phyloP scores from a whole-genome alignment of 23 tunicate species.

The Styela clava region DNA sequence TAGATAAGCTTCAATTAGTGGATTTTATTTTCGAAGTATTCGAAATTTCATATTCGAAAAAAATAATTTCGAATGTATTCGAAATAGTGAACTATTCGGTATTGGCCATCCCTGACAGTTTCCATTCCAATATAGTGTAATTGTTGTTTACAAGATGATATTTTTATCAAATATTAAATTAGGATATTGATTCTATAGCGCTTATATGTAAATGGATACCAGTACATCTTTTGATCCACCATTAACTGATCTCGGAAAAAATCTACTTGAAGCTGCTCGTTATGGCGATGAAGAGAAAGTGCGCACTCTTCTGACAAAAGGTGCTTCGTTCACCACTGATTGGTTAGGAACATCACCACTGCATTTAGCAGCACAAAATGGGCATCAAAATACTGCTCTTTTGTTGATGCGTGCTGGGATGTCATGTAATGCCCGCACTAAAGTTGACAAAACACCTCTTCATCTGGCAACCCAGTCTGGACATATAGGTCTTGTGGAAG shows the following conservation, averaged over 20 bases:
- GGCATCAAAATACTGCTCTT: constrained; percentile 40
- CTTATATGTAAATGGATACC: too few relatives aligned
- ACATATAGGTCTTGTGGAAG: constrained; percentile 30
- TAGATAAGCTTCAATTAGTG: too few relatives aligned
- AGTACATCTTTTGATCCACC: background rate
- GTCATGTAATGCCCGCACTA: constrained; percentile 60
- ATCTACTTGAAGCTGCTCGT: constrained; percentile 45
- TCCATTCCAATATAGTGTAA: too few relatives aligned
- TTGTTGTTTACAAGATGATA: too few relatives aligned
- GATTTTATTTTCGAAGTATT: too few relatives aligned
- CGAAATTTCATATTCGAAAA: too few relatives aligned
- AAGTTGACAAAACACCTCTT: constrained; percentile 76
- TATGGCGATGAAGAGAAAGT: constrained; percentile 55
- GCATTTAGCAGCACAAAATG: constrained; percentile 66
- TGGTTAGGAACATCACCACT: constrained; percentile 60
- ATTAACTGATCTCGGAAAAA: constrained; percentile 38
- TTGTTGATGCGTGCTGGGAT: constrained; percentile 56
- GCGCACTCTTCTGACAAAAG: constrained; percentile 42
- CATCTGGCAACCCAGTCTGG: constrained; percentile 69
- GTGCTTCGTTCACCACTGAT: constrained; percentile 61
- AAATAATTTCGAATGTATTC: too few relatives aligned
- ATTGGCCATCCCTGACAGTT: too few relatives aligned
- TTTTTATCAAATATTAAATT: too few relatives aligned
- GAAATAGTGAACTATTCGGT: too few relatives aligned
- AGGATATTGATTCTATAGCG: too few relatives aligned